Conservation (phyloP, 1,140 invertebrate species). For the Drosophila dunni region DNA sequence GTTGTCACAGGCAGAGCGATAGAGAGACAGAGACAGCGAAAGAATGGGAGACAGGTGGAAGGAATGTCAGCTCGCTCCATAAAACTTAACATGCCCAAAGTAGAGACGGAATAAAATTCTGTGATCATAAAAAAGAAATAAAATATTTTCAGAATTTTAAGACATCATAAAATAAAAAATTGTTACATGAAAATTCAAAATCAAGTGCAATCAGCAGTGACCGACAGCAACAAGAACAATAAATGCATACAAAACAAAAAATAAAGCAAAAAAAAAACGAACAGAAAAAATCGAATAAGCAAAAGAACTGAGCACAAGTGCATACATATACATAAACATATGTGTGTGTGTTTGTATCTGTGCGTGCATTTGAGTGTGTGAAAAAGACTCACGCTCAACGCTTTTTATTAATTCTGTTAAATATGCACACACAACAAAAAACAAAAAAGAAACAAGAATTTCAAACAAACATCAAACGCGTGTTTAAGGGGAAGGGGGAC, state of each 20-base stretch:
- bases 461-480: conserved; percentile 55
- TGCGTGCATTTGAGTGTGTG: conserved; percentile 44
- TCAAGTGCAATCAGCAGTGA: conserved; percentile 36
- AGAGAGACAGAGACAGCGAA: not conserved
- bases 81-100: not conserved
- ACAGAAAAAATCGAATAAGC: conserved; percentile 21
- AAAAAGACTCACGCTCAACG: conserved; percentile 54
- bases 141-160: conserved; percentile 26
- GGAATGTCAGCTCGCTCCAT: conserved; percentile 3
- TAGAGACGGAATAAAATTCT: conserved; percentile 16
- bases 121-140: conserved; percentile 20
- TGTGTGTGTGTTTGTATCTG: conserved; percentile 24
- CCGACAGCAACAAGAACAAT: conserved; percentile 23
- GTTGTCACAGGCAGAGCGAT: conserved; percentile 19
- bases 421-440: conserved; percentile 44
- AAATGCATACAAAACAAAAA: conserved; percentile 45
- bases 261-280: conserved; percentile 30
- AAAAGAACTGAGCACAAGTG: conserved; percentile 42
- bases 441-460: conserved; percentile 54
- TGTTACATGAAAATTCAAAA: conserved; percentile 41
- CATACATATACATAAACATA: conserved; percentile 20
- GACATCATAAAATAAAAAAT: conserved; percentile 26
- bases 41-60: conserved; percentile 38
- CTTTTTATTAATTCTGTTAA: conserved; percentile 62
- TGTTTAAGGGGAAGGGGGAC: not conserved